Conservation (phyloP, 2,113 vertebrate species). For the Callopanchax toddi region DNA sequence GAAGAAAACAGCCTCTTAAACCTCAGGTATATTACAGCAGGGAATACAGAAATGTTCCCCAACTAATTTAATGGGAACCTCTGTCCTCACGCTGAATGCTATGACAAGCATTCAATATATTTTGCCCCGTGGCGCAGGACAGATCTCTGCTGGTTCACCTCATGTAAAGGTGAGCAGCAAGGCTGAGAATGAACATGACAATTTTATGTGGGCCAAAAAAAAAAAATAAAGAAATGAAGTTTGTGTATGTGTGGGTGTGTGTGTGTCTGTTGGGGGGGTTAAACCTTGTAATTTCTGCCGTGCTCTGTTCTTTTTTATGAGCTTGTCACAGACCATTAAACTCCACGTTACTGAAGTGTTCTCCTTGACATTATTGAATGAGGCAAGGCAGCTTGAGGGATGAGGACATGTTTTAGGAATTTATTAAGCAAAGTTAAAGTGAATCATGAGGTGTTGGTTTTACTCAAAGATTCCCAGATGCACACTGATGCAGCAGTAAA, state of each 20-base stretch:
- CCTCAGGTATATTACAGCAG: constrained; percentile 24
- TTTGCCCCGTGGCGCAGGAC: constrained; percentile 13
- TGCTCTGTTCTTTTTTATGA: constrained; percentile 53
- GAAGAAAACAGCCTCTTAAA: constrained; percentile 20
- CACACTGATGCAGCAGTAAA: not conserved
- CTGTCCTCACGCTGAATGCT: constrained; percentile 43
- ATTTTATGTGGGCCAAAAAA: constrained; percentile 26
- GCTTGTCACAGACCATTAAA: constrained; percentile 67
- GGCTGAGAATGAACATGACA: constrained; percentile 40
- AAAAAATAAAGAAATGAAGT: too few species aligned
- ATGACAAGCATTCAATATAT: constrained; percentile 40
- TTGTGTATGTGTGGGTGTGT: not conserved
- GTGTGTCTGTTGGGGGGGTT: not conserved
- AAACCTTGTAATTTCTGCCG: constrained; percentile 46
- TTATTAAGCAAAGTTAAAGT: constrained; percentile 49
- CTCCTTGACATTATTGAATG: constrained; percentile 54
- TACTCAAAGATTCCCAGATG: not conserved
- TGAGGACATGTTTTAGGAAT: constrained; percentile 51
- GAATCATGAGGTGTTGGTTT: constrained; percentile 56
- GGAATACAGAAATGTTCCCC: constrained; percentile 24
- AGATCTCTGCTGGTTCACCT: constrained; percentile 41
- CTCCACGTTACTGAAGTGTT: constrained; percentile 61
- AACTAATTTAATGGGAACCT: constrained; percentile 40
- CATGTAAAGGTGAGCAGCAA: constrained; percentile 57
- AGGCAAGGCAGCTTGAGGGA: constrained; percentile 35